Conservation (phyloP, 2,797 vertebrate species). For the Danionella dracula region DNA sequence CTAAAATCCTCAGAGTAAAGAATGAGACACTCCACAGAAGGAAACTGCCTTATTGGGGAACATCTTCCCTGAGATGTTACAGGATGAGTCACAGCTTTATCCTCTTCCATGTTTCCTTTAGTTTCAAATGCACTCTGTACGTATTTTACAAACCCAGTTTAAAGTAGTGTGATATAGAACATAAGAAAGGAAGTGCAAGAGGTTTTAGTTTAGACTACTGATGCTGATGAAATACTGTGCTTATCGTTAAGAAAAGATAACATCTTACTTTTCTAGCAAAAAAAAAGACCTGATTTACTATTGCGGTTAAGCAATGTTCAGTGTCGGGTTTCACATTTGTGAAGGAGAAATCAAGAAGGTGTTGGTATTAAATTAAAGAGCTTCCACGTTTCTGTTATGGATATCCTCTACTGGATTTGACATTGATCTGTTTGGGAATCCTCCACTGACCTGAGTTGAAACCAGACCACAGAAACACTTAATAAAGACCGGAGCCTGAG, state of each 20-base stretch:
- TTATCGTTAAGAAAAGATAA: background rate
- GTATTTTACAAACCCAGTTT: too few relatives aligned
- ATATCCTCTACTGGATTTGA: constrained; percentile 54
- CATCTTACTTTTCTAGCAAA: background rate
- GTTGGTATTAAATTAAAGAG: constrained; percentile 71
- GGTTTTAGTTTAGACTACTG: background rate
- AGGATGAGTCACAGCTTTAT: background rate
- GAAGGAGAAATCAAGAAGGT: constrained; percentile 54
- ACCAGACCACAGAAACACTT: constrained; percentile 64
- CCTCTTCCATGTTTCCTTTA: background rate
- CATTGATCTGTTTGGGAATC: constrained; percentile 70
- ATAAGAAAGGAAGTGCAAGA: background rate
- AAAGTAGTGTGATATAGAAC: too few relatives aligned
- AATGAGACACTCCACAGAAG: constrained; percentile 8
- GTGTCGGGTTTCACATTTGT: constrained; percentile 60
- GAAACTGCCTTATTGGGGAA: background rate
- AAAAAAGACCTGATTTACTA: constrained; percentile 44
- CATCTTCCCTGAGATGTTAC: constrained; percentile 14
- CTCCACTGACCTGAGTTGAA: constrained; percentile 56
- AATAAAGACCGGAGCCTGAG: constrained; percentile 52
- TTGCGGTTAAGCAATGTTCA: constrained; percentile 46
- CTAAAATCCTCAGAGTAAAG: constrained; percentile 10
- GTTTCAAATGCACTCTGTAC: background rate
- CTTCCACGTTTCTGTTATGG: constrained; percentile 63
- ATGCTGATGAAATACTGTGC: background rate